These are phyloP conservation scores for Cheilosia vernalis DNA, from an alignment of 2,888 invertebrate genomes.

Conservation along the genomic window DNA sequence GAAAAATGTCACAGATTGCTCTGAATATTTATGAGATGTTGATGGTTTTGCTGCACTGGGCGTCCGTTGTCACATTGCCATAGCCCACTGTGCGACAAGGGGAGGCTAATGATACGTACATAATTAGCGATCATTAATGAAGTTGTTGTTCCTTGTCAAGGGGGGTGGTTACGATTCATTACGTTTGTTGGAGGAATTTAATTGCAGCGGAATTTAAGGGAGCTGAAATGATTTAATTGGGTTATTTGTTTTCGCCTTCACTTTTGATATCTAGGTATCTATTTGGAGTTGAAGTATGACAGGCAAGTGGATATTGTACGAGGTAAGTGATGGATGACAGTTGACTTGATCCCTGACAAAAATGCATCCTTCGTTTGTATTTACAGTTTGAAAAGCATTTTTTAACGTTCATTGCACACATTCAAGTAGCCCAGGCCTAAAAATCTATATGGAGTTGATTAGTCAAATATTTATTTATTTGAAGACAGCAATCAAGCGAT, in stretches of 20 bases:
- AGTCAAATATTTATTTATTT: no score
- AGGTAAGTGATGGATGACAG: no score
- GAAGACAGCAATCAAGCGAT: no score
- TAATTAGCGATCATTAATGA: constrained; percentile 71
- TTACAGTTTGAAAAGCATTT: no score
- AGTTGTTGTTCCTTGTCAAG: constrained; percentile 61
- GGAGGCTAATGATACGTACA: constrained; percentile 71
- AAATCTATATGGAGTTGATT: no score
- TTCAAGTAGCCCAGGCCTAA: no score
- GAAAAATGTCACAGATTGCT: constrained; percentile 73
- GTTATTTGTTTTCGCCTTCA: background rate
- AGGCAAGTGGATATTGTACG: no score
- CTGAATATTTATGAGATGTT: constrained; percentile 74
- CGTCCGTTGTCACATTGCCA: constrained; percentile 3
- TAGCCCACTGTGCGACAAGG: constrained; percentile 16
- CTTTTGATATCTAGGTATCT: background rate
- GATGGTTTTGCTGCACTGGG: constrained; percentile 63
- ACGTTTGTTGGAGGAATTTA: constrained; percentile 20
- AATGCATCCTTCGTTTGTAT: no score
- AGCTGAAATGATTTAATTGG: constrained; percentile 42
- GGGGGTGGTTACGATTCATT: constrained; percentile 58
- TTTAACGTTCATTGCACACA: no score
- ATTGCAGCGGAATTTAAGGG: constrained; percentile 37
- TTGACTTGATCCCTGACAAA: no score
- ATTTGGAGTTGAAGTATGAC: background rate